Evolutionary conservation across 2,113 vertebrate species (phyloP).

Genomic region (Thermophis baileyi): DNA sequence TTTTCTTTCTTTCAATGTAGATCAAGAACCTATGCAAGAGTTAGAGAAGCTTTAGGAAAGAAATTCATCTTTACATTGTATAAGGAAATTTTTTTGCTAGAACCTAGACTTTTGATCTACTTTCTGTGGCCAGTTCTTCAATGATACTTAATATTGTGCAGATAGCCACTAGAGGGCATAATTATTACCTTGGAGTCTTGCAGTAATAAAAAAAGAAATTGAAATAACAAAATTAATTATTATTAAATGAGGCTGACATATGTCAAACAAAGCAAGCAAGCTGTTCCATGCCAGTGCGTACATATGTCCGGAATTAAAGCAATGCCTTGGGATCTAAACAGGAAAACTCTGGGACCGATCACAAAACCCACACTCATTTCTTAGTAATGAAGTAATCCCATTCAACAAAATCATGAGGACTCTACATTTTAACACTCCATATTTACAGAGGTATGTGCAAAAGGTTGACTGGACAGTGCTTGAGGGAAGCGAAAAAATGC

Average conservation of each 20-base stretch:
- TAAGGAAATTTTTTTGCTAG: background rate
- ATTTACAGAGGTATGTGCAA: constrained; percentile 15
- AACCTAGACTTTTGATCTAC: background rate
- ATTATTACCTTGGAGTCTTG: constrained; percentile 1
- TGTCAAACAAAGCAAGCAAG: constrained; percentile 58
- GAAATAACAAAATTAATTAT: constrained; percentile 58
- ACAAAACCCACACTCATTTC: constrained; percentile 46
- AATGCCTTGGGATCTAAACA: constrained; percentile 45
- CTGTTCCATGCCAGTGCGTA: constrained; percentile 55
- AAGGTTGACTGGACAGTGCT: background rate
- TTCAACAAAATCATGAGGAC: constrained; percentile 1
- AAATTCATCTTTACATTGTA: background rate
- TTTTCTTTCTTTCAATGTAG: background rate
- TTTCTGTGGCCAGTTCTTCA: background rate
- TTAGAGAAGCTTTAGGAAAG: background rate
- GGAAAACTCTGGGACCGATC: constrained; percentile 49
- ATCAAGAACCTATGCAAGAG: background rate
- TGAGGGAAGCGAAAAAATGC: background rate
- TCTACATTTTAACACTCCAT: constrained; percentile 43
- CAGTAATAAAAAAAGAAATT: constrained; percentile 35
- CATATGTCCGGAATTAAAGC: constrained; percentile 63
- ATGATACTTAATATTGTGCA: background rate
- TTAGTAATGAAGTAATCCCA: constrained; percentile 42
- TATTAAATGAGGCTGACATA: constrained; percentile 65
- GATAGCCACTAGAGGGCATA: constrained; percentile 58